Base-by-base conservation (phyloP, 1,140 invertebrate species). In the Proales similis region DNA sequence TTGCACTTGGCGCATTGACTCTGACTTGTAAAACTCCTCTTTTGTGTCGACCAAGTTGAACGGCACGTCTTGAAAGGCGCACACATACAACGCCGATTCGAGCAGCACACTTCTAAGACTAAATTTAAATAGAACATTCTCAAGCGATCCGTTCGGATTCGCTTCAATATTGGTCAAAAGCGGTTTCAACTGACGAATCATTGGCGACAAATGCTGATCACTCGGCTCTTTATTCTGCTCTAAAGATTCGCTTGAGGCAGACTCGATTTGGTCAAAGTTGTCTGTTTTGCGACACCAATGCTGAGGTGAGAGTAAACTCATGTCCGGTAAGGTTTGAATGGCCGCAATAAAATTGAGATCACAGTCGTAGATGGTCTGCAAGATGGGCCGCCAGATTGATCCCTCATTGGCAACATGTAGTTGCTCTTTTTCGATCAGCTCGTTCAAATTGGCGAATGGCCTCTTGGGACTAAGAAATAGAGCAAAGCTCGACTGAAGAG, bases 101-200 rank as follows among this genome's bases (percentile, higher is more conserved):
- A 57, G 17, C 27, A 57, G 22, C 17, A 57, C 26, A 3, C 51
- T 29, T 57, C 30, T 57, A 4, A 57, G 20, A 42, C 36, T 57
- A 42, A 57, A 57, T 17, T 57, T 30, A 57, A 57, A 57, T 24
- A 42, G 36, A 11, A 43, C 51, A 5, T 26, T 24, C 20, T 57
- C 45, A 4, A 42, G 20, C 7, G 9, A 26, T n/a, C n/a, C n/a
- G n/a, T n/a, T n/a, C n/a, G n/a, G n/a, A n/a, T n/a, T n/a, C 7
- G 45, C 27, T 19, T 57, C 51, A 27, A 57, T 57, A 1, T 24
- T 30, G 12, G 26, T 57, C 2, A 57, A 17, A 9, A 57, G 36
- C 7, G 51, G 51, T 42, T 29, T 20, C 36, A 57, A 39, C 45
- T 57, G 51, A n/a, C n/a, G n/a, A n/a, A n/a, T n/a, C n/a, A n/a